A percentile compares a stretch with the other conserved stretches of the same genome.
phyloP scores from a whole-genome alignment of 2,113 vertebrate genomes.

The Chaetura pelagica region DNA sequence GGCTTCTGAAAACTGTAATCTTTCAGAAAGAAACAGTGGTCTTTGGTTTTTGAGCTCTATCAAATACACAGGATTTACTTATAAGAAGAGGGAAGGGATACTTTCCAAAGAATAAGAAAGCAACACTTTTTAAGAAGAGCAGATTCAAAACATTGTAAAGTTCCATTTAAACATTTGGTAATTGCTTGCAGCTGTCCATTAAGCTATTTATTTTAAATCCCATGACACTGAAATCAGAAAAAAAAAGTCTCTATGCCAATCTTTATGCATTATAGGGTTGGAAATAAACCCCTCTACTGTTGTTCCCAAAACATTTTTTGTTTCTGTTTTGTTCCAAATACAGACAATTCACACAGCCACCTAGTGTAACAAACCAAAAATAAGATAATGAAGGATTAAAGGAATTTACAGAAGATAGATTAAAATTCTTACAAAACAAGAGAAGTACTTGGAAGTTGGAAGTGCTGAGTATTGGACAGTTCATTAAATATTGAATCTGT shows the following conservation, averaged over 20 bases:
- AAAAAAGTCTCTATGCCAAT: slow-evolving; percentile 4
- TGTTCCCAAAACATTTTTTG: slow-evolving; percentile 29
- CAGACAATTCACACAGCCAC: neutral
- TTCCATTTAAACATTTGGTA: slow-evolving; percentile 62
- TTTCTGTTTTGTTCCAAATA: slow-evolving; percentile 39
- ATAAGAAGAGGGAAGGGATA: neutral
- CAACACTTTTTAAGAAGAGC: slow-evolving; percentile 18
- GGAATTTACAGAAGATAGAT: neutral
- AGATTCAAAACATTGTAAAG: slow-evolving; percentile 51
- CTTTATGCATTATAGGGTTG: slow-evolving; percentile 20
- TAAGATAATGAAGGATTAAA: neutral
- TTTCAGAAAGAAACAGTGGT: neutral
- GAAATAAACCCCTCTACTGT: neutral
- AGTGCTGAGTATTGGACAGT: neutral
- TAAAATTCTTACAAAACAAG: neutral
- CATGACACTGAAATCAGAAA: slow-evolving; percentile 7
- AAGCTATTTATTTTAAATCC: slow-evolving; percentile 71
- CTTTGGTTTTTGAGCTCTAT: neutral
- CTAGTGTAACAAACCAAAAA: slow-evolving; percentile 26
- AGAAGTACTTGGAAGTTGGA: neutral
- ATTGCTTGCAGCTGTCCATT: slow-evolving; percentile 75
- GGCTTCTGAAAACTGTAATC: neutral
- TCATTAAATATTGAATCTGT: neutral
- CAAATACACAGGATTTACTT: neutral
- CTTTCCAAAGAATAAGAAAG: neutral